Conservation (phyloP, 2,888 invertebrate genomes). For the Heterodera filipjevi region DNA sequence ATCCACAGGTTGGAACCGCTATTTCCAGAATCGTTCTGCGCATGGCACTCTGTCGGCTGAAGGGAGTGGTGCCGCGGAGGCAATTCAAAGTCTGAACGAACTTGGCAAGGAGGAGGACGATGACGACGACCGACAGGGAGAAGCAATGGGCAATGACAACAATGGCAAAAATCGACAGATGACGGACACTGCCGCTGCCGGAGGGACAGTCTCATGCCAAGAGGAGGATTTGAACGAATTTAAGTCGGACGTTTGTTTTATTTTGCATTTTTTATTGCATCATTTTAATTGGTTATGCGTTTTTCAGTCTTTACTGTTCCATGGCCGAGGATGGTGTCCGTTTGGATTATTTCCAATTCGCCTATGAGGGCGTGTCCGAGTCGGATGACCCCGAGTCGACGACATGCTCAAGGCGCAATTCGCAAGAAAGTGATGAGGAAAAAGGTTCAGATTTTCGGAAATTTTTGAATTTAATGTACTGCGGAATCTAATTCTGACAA, state of each 20-base stretch:
- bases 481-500: no score
- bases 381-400: slow-evolving; percentile 34
- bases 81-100: slow-evolving; percentile 39
- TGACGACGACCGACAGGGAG: slow-evolving; percentile 28
- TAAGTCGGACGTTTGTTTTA: slow-evolving; percentile 22
- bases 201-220: slow-evolving; percentile 27
- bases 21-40: slow-evolving; percentile 44
- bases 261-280: slow-evolving; percentile 9
- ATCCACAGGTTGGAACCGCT: slow-evolving; percentile 53
- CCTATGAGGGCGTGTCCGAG: slow-evolving; percentile 54
- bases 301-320: slow-evolving; percentile 27
- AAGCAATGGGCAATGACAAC: not conserved
- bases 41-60: slow-evolving; percentile 36
- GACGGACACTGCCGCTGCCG: not conserved
- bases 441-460: slow-evolving; percentile 16
- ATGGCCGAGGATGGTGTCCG: slow-evolving; percentile 16
- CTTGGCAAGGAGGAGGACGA: slow-evolving; percentile 41
- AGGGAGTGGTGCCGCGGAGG: slow-evolving; percentile 30
- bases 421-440: slow-evolving; percentile 33
- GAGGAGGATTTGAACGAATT: slow-evolving; percentile 39
- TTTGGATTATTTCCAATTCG: slow-evolving; percentile 60
- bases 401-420: slow-evolving; percentile 36
- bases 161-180: not conserved
- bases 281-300: not conserved
- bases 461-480: no score